Evolutionary conservation across 92 coral and sea anemone genomes (phyloP), one percentile per base, ranked within the genome.

Genomic region (Bergia puertoricense): DNA sequence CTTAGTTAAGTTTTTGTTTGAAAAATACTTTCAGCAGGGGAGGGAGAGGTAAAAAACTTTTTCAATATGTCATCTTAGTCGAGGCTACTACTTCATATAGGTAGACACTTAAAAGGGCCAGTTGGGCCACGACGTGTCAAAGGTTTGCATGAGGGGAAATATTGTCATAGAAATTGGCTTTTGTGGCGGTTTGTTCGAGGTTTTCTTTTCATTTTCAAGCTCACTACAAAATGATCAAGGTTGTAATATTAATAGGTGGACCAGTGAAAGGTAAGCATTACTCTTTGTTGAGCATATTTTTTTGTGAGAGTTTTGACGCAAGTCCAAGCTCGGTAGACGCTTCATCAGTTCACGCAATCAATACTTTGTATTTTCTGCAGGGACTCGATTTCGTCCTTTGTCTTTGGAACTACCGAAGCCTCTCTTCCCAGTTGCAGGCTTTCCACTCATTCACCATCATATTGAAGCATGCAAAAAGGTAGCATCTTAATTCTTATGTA

Each of bases 341-440:
- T 30, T 30, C 30, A 30, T 30, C 30, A 30, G 30, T 30, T 30
- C 30, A 30, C 30, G 30, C 30, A 30, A 30, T 30, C 30, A 30
- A 2, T 18, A 6, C n/a, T 79, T 44, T 76, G 38, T 85, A 8
- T 54, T 36, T 48, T 18, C 74, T 85, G 9, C 71, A 97, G 99
- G 99, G 79, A 97, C 99, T 68, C 89, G 99, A 79, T 97, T 97
- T 89, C 98, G 99, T 7, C 99, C 99, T 50, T 96, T 97, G 8
- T 97, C 99, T 0, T 85, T 97, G 90, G 99, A 97, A 65, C 88
- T 97, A 37, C 99, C 99, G 0, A 97, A 97, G 69, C 99, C 99
- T 0, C 81, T 97, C 37, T 97, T 97, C 48, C 99, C 99, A 0
- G 94, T 97, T 6, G 99, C 98, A 66, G 99, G 99, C 40, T 94